Evolutionary conservation across 2,113 vertebrate species (phyloP).

Genomic region (Corvus cornix): DNA sequence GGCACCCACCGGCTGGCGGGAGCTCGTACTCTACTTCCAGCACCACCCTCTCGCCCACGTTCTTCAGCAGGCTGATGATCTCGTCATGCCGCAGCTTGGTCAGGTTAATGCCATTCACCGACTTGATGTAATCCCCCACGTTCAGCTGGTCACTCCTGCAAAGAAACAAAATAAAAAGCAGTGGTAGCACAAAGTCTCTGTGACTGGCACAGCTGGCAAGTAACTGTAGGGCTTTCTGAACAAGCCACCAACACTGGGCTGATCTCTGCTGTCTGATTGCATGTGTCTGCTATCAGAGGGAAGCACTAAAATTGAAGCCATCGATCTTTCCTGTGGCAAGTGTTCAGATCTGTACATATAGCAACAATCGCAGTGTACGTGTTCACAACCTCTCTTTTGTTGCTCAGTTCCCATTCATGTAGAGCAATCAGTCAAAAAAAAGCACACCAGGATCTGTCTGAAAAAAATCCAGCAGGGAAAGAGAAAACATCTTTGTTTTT

Average conservation of each 20-base stretch:
- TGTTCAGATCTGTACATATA: background rate
- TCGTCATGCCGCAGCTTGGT: conserved; percentile 93
- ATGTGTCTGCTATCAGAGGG: background rate
- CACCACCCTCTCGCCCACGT: conserved; percentile 93
- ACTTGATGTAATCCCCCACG: conserved; percentile 95
- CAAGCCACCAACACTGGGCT: background rate
- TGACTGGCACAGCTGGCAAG: rapidly evolving
- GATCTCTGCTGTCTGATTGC: background rate
- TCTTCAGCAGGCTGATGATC: conserved; percentile 95
- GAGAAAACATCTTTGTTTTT: conserved; percentile 7
- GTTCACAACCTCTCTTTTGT: conserved; percentile 1
- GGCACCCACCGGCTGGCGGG: conserved; percentile 85
- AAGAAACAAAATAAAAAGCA: background rate
- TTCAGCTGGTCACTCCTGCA: conserved; percentile 94
- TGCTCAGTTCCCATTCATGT: background rate
- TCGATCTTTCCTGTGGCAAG: background rate
- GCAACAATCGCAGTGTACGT: rapidly evolving
- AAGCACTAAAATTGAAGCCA: background rate
- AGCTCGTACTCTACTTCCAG: conserved; percentile 97
- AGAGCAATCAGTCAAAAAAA: conserved; percentile 26
- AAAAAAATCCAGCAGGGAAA: background rate
- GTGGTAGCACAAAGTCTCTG: background rate
- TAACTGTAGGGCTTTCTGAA: background rate
- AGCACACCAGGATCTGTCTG: background rate
- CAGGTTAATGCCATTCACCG: conserved; percentile 94